Evolutionary conservation across 1,140 invertebrate species (phyloP), one percentile per base, ranked within the genome.

Genomic region (Augochlora pura): DNA sequence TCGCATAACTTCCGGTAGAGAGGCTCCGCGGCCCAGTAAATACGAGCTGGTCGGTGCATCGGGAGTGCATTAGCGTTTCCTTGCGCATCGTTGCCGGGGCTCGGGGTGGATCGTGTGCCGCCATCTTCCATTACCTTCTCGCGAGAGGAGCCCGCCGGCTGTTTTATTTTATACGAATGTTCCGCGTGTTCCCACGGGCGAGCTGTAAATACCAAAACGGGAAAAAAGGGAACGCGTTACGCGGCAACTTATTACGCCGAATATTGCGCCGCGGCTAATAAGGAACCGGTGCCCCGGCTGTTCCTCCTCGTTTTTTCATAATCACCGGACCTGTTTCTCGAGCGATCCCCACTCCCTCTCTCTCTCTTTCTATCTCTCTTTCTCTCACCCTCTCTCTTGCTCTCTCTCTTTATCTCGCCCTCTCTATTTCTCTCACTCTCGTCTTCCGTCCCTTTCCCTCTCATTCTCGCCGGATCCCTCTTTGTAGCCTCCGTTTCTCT

Each of bases 41-140:
- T 70, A 73, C 54, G 80, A 78, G 68, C 65, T 68, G 64, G 52
- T 32, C 63, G 12, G 21, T 21, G 54, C 49, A 68, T 82, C 66
- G 66, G 38, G 46, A 52, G 65, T 80, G 81, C 81, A 83, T 84
- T 83, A 80, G 60, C 66, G 77, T 83, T 79, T 64, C 12, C 16
- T 57, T 42, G 21, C 23, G 54, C 57, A 49, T 49, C 59, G 69
- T 65, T 59, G 52, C 60, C 66, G 52, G 32, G 10, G 5, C 14
- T 14, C n/a, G 25, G 21, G 60, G 21, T 46, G 21, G 60, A n/a
- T 46, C 21, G 4, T 12, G 6, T n/a, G 25, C 23, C 66, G n/a
- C 38, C n/a, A n/a, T n/a, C n/a, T 67, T 57, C 27, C 67, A 52
- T 82, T 72, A 57, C 39, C 32, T 60, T 69, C 8, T n/a, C 64